Evolutionary conservation across 2,113 vertebrate species (phyloP).

Genomic region (Nyctibius bracteatus): DNA sequence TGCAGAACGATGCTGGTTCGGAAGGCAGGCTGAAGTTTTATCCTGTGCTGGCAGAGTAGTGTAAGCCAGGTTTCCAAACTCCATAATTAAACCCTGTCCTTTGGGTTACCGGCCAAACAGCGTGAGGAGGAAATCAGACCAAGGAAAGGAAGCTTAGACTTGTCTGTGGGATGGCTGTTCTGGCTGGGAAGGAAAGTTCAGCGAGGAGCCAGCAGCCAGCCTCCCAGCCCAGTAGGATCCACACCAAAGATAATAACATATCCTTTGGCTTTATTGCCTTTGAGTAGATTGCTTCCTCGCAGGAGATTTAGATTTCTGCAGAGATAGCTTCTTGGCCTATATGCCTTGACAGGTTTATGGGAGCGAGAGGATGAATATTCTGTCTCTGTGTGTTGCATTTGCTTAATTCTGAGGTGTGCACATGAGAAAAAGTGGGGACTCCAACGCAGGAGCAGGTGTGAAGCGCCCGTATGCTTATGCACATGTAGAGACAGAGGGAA

Average conservation of each 20-base stretch:
- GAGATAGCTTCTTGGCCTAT: slow-evolving; percentile 54
- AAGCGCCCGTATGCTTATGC: neutral
- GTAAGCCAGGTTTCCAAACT: slow-evolving; percentile 23
- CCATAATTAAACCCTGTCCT: slow-evolving; percentile 43
- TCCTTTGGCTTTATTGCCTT: slow-evolving; percentile 59
- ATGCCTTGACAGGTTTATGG: slow-evolving; percentile 57
- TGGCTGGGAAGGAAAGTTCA: slow-evolving; percentile 54
- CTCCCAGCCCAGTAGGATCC: slow-evolving; percentile 55
- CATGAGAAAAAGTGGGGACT: slow-evolving; percentile 13
- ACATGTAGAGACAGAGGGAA: neutral
- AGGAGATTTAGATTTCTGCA: slow-evolving; percentile 58
- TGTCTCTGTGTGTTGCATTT: neutral
- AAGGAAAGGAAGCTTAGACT: slow-evolving; percentile 44
- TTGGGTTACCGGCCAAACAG: slow-evolving; percentile 44
- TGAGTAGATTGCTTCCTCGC: slow-evolving; percentile 58
- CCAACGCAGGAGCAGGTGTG: neutral
- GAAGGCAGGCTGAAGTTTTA: slow-evolving; percentile 12
- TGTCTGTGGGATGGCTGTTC: slow-evolving; percentile 50
- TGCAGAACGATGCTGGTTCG: neutral
- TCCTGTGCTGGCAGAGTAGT: neutral
- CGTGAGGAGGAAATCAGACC: slow-evolving; percentile 37
- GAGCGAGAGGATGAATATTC: slow-evolving; percentile 48
- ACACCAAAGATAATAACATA: slow-evolving; percentile 64
- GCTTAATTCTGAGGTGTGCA: slow-evolving; percentile 50
- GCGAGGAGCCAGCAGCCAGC: slow-evolving; percentile 52